Evolutionary conservation across 2,113 vertebrate genomes (phyloP), one percentile per base, ranked within the genome.

Genomic region (Myiagra hebetior): DNA sequence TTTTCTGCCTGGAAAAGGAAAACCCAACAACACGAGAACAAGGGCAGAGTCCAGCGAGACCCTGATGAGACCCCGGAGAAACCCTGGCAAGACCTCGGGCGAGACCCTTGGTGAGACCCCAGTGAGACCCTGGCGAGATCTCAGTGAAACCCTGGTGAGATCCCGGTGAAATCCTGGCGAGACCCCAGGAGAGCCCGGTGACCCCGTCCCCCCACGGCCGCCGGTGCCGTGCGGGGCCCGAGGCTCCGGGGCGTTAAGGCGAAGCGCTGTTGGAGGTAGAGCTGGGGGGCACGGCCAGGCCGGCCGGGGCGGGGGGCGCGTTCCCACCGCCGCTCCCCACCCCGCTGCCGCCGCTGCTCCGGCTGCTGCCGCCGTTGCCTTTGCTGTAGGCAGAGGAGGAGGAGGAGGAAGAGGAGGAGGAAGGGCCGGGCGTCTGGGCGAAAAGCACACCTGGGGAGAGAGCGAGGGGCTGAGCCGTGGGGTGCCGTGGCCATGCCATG

Each of bases 211-310:
- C 55, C 63, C n/a, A 1, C 1, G 47, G 82, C 46, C 15, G 31
- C 63, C 3, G 62, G 37, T 4, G 16, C 16, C 15, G 15, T 2
- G 59, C 7, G 16, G 24, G 44, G 20, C 39, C 62, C 2, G 31
- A 30, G 35, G 63, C 26, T 24, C 10, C 0, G 5, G 52, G 49
- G 17, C 3, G 18, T 98, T 98, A 98, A 98, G 98, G 98, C 98
- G 98, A 97, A 64, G 98, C 97, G 95, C 98, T 99, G 97, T 98
- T 98, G 97, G 98, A 99, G 98, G 98, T 98, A 99, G 99, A 99
- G 98, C 98, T 98, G 95, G 99, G 98, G 92, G 96, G 98, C 97
- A 98, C 93, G 21, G 97, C 93, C 82, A 90, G 67, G 89, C 95
- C 60, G 9, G 91, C 75, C 2, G 96, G 89, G 60, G 95, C 8